A percentile compares a stretch with the other conserved stretches of the same genome.
These are phyloP conservation scores for Lota lota DNA, from an alignment of 2,113 vertebrate species.

Conservation along the genomic window DNA sequence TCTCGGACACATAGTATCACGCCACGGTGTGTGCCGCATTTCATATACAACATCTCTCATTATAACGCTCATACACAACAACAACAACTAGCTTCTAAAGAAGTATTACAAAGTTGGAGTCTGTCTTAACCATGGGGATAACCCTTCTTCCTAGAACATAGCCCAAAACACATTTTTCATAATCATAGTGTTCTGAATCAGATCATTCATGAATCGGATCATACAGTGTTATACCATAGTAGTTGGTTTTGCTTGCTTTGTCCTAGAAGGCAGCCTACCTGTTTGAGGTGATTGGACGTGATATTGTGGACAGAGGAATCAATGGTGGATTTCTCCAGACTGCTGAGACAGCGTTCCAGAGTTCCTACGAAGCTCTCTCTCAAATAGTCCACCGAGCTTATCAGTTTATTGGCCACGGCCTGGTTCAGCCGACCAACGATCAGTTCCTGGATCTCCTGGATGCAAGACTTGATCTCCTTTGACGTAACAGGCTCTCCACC, in stretches of 20 bases:
- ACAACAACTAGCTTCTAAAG: too few species aligned
- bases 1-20: too few species aligned
- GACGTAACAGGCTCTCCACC: conserved; percentile 90
- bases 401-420: conserved; percentile 94
- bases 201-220: too few species aligned
- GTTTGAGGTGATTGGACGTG: conserved; percentile 96
- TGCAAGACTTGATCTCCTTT: conserved; percentile 91
- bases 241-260: neutral
- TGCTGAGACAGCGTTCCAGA: conserved; percentile 90
- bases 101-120: too few species aligned
- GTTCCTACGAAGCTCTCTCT: conserved; percentile 97
- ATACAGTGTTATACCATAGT: neutral
- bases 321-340: conserved; percentile 87
- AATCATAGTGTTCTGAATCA: neutral
- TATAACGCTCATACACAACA: neutral
- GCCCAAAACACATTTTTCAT: neutral
- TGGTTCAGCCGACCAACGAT: conserved; percentile 91
- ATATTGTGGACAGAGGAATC: conserved; percentile 76
- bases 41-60: neutral
- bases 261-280: conserved; percentile 72
- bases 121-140: too few species aligned
- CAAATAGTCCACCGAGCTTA: conserved; percentile 94
- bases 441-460: conserved; percentile 94
- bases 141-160: too few species aligned
- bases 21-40: too few species aligned